Evolutionary conservation across 2,888 invertebrate genomes (phyloP), one percentile per base, ranked within the genome.

Genomic region (Tipula lateralis): DNA sequence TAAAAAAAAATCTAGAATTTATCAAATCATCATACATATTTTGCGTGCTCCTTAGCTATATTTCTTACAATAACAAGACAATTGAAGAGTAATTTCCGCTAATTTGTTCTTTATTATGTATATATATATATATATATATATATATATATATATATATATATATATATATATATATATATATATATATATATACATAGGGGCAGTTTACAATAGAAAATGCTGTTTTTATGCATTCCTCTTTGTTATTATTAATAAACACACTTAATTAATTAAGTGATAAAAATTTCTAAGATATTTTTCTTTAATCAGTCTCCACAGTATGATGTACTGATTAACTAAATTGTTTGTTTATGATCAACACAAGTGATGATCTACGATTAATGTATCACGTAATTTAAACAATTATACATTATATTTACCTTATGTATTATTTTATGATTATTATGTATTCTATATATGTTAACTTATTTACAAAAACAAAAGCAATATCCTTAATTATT

Each of bases 1-100:
- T n/a, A 44, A 44, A 2, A 39, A n/a, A 6, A 66, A 66, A 19
- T 66, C 24, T 66, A 66, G 66, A 66, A 66, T 24, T 66, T 66
- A 66, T 24, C 66, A 66, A 66, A 66, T 66, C 66, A 66, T 66
- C 66, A 66, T 66, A 66, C 66, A 66, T 66, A 66, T 66, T 66
- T 66, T 12, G 66, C 66, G 66, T 66, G 66, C 66, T 66, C 24
- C 19, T 44, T 0, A 32, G 32, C 32, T 32, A 32, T 6, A 44
- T 44, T 44, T 50, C 24, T 1, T 66, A 66, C 24, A 66, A 24
- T 24, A 66, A 66, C 66, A 66, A 66, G 24, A 66, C 66, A 66
- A 66, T 66, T 66, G 66, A 66, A 12, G 44, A 50, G 16, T 19
- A 50, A 50, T 50, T 50, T 50, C 44, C 44, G 16, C 44, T 50